A percentile compares a stretch with the other conserved stretches of the same genome.
Evolutionary conservation across 2,113 vertebrate species (phyloP).

Genomic region (Lonchura striata): DNA sequence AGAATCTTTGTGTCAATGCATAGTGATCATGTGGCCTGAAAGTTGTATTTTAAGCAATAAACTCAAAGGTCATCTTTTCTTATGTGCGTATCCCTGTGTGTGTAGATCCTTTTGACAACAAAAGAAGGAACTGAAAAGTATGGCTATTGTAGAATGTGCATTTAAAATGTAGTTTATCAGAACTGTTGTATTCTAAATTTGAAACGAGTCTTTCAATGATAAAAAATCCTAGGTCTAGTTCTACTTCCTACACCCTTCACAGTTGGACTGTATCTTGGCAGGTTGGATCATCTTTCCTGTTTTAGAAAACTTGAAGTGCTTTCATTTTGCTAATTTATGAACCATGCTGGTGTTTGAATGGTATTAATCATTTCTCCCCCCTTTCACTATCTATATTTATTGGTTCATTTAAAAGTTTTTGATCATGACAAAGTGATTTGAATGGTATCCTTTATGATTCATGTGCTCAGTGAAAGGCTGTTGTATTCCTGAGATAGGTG

Average conservation of each 20-base stretch:
- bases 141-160: not conserved
- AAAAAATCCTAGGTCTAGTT: not conserved
- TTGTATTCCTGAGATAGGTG: not conserved
- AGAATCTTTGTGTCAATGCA: not conserved
- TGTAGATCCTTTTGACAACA: not conserved
- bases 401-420: not conserved
- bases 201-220: not conserved
- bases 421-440: not conserved
- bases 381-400: not conserved
- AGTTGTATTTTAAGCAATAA: slow-evolving; percentile 40
- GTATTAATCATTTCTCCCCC: not conserved
- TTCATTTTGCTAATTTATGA: not conserved
- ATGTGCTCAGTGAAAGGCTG: not conserved
- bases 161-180: not conserved
- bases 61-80: not conserved
- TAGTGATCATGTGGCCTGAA: not conserved
- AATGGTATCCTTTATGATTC: not conserved
- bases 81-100: accelerated
- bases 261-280: not conserved
- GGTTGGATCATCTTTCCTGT: not conserved
- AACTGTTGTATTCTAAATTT: not conserved
- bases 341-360: not conserved
- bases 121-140: not conserved
- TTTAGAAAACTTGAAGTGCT: not conserved
- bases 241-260: not conserved